These are phyloP conservation scores for Muricea muricata DNA, from an alignment of 92 coral and sea anemone genomes.

Conservation along the genomic window DNA sequence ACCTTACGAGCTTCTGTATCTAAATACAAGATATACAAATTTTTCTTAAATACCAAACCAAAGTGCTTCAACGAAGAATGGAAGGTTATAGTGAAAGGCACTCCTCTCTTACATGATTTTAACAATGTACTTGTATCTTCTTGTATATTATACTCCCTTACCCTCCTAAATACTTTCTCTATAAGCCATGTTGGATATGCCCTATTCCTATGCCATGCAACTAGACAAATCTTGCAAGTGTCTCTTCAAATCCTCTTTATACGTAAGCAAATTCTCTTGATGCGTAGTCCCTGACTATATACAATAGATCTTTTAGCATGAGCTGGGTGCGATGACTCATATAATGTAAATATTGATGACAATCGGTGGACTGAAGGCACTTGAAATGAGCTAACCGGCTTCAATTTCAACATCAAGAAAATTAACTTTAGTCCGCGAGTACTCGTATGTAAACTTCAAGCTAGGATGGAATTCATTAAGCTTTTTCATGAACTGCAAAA, in stretches of 20 bases:
- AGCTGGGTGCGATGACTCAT: not conserved
- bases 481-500: not conserved
- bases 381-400: not conserved
- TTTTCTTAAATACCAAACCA: too few species aligned
- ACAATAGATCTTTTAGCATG: not conserved
- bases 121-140: too few species aligned
- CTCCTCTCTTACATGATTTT: not conserved
- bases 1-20: not conserved
- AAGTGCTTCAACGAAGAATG: not conserved
- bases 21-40: too few species aligned
- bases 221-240: not conserved
- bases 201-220: not conserved
- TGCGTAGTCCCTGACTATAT: not conserved
- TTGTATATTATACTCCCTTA: too few species aligned
- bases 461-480: too few species aligned
- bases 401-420: too few species aligned
- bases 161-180: not conserved
- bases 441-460: too few species aligned
- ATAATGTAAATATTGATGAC: not conserved
- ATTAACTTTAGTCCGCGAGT: too few species aligned
- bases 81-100: not conserved
- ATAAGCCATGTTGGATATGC: not conserved
- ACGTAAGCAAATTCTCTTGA: not conserved
- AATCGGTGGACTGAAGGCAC: not conserved
- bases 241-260: not conserved